Percentiles rank a stretch among this genome's conserved stretches.
These are phyloP conservation scores for Laupala kohalensis DNA, from an alignment of 1,140 invertebrate genomes.

Conservation along the genomic window DNA sequence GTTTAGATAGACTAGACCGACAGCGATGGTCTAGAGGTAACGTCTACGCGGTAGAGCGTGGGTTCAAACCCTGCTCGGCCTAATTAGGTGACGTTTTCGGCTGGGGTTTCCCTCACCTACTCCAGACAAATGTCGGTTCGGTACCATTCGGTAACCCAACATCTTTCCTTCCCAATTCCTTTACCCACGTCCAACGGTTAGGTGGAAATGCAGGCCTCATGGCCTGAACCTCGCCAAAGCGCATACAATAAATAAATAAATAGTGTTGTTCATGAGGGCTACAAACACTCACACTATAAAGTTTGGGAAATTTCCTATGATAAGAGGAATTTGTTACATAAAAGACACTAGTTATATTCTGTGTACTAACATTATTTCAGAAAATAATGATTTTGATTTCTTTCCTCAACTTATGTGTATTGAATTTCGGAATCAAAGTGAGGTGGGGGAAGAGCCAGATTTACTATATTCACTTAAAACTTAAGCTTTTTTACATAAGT, in stretches of 20 bases:
- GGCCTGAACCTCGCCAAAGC: not conserved
- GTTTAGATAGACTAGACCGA: too few species aligned
- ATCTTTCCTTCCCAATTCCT: not conserved
- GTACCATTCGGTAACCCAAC: not conserved
- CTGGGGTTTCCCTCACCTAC: too few species aligned
- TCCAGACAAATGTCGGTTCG: not conserved
- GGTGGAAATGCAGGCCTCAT: not conserved
- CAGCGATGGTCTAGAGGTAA: too few species aligned
- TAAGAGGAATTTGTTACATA: not conserved
- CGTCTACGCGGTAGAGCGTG: too few species aligned
- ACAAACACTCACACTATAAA: not conserved
- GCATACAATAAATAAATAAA: not conserved
- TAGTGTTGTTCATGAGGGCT: not conserved
- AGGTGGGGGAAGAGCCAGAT: too few species aligned
- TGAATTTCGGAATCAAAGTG: too few species aligned
- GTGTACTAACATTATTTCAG: not conserved
- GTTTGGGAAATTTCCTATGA: not conserved
- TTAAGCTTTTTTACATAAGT: not conserved
- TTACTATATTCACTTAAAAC: too few species aligned
- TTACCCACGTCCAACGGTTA: not conserved
- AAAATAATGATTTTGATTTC: not conserved
- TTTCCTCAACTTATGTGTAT: not conserved
- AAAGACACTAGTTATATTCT: not conserved
- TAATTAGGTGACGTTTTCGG: too few species aligned
- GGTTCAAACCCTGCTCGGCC: too few species aligned